Base-by-base conservation (phyloP, 2,888 invertebrate genomes). In the Amphipyra tragopoginis region DNA sequence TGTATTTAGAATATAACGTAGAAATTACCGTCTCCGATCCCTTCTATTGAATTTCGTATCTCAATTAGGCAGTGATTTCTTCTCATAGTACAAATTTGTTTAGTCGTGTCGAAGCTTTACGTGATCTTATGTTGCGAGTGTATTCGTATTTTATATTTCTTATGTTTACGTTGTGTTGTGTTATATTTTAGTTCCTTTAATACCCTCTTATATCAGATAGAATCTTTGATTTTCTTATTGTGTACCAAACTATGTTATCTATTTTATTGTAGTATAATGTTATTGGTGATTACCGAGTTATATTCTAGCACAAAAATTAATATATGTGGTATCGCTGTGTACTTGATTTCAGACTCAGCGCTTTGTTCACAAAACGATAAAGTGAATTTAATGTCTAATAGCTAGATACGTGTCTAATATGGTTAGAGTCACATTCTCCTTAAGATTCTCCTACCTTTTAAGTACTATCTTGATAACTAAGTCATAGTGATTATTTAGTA, bases 81-180 rank as follows among this genome's bases (percentile, higher is more conserved):
- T 86, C 79, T 86, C 82, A 83, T 89, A 93, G 93, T 94, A 93
- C 93, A 93, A 93, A 93, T 90, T 88, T 80, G 80, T 87, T 87
- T 91, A 91, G 90, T 92, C 86, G 80, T 85, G 75, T 82, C 82
- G 74, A 82, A 87, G 86, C 86, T 91, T 89, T 91, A 88, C 76
- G 78, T 70, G 65, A 72, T 82, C 81, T 77, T 87, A 79, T 86
- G 85, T 87, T 84, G 83, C 84, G 65, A 76, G 78, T 65, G 75
- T 84, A 82, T 84, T 82, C 78, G 75, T 82, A 72, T 77, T 80
- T 77, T 72, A 61, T 77, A 71, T 77, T 76, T 82, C 80, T 80
- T 83, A 78, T 80, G 75, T 80, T 69, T 75, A 69, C 60, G 73
- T 79, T 65, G 77, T 81, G 79, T 83, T 84, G 83, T 87, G 81